Base-by-base conservation (phyloP, 2,797 vertebrate species). In the Lerista edwardsae region DNA sequence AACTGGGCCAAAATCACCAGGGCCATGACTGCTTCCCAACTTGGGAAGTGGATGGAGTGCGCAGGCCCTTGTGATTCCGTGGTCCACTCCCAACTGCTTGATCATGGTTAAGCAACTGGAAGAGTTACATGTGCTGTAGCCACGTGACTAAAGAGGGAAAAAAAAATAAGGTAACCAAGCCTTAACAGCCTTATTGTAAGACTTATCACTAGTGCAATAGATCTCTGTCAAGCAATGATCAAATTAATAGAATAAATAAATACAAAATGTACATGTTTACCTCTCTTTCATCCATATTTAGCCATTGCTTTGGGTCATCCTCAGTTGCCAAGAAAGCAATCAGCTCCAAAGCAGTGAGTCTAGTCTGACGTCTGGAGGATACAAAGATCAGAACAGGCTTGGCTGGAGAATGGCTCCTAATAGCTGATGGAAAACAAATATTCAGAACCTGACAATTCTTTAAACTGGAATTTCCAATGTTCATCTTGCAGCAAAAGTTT, bases 381-480 rank as follows among this genome's bases (percentile, higher is more conserved):
- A 99, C 98, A 92, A 99, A 99, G 90, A 99, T 98, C 91, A 99
- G 96, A 90, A 99, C 98, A 2, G 99, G 99, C 91, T 99, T 99
- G 92, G 98, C 97, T 25, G 98, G 99, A 79, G 98, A 99, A 95
- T 99, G 98, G 93, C 97, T 98, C 89, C 98, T 97, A 89, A 99
- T 99, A 2, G 98, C 98, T 99, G 94, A 91, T 87, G 86, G 86
- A 86, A 90, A 89, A 91, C 57, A 44, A 87, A 72, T 90, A 68
- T 36, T 84, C 81, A 83, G 80, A 84, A 86, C 6, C 3, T 14
- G 77, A 39, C 44, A 75, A 23, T 25, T 65, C 83, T 2, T 41
- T 82, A 85, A 89, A 55, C 2, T 55, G 14, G 51, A 55, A 55
- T 55, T 55, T 55, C 15, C 51, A 91, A 83, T 15, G 87, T 91